Evolutionary conservation across 2,797 vertebrate species (phyloP).

Genomic region (Hydrophis major): DNA sequence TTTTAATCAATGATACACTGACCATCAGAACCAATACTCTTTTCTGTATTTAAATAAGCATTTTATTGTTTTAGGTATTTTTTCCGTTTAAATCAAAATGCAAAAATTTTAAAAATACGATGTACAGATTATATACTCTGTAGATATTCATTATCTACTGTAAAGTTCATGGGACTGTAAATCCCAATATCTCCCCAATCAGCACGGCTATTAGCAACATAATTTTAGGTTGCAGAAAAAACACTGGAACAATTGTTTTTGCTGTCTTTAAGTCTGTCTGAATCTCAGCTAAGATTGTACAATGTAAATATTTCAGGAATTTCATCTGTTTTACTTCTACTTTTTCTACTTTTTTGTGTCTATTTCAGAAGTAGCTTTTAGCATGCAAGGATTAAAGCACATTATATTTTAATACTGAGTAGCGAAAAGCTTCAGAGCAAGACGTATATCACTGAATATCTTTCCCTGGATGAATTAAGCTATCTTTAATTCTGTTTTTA

Average conservation of each 20-base stretch:
- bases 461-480: neutral
- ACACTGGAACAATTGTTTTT: neutral
- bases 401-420: neutral
- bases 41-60: neutral
- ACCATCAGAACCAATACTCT: neutral
- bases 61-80: neutral
- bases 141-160: neutral
- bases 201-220: neutral
- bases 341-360: neutral
- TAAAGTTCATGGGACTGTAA: neutral
- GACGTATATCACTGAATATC: neutral
- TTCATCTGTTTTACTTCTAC: neutral
- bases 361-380: neutral
- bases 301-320: neutral
- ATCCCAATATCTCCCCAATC: neutral
- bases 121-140: neutral
- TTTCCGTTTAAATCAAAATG: neutral
- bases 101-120: neutral
- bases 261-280: neutral
- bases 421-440: neutral
- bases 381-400: neutral
- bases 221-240: neutral
- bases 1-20: neutral
- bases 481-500: neutral
- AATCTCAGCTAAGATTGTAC: neutral